Evolutionary conservation across 1,140 invertebrate genomes (phyloP).

Genomic region (Lineus longissimus): DNA sequence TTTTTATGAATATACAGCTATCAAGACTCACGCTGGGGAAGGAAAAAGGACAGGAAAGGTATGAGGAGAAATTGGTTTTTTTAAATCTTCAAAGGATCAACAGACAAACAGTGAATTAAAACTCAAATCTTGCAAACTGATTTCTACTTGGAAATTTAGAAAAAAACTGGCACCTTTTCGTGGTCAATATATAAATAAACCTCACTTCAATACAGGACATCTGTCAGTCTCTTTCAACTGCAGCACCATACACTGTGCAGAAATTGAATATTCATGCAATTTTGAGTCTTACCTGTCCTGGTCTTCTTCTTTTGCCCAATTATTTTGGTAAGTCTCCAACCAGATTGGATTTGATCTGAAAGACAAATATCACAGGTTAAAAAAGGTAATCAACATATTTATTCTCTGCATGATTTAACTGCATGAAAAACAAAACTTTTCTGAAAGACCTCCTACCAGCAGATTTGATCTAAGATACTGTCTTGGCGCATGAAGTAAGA

Average conservation of each 20-base stretch:
- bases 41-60: no score
- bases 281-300: constrained; percentile 28
- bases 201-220: no score
- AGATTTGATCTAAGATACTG: background rate
- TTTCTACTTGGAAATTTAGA: no score
- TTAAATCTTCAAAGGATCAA: no score
- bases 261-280: background rate
- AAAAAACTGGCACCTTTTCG: no score
- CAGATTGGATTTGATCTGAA: constrained; percentile 82
- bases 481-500: background rate
- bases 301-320: constrained; percentile 87
- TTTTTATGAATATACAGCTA: no score
- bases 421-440: background rate
- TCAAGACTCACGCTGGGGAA: no score
- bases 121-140: background rate
- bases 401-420: background rate
- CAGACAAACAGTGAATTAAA: background rate
- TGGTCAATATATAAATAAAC: no score
- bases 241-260: no score
- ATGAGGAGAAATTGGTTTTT: no score
- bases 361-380: constrained; percentile 6
- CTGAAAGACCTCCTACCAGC: background rate
- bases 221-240: no score
- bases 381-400: background rate
- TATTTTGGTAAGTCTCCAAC: constrained; percentile 90